Base-by-base conservation (phyloP, 2,888 invertebrate species). In the Drosophila acutilabella region DNA sequence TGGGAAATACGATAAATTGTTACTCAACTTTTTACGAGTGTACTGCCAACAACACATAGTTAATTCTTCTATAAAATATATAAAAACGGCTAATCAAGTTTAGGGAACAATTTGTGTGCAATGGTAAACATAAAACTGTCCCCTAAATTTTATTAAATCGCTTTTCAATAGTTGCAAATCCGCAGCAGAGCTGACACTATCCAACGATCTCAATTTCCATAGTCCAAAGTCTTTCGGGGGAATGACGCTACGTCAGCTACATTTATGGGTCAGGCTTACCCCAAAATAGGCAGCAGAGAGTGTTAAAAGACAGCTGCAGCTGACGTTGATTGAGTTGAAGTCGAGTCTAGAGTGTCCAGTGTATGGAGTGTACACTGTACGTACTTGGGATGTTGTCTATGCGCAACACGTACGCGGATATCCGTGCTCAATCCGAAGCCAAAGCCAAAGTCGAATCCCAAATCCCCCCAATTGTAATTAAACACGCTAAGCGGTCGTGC, bases 361-460 rank as follows among this genome's bases (percentile, higher is more conserved):
- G 58, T 48, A 53, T 45, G 30, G 54, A 26, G 53, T 33, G 50
- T 50, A 11, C 26, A 54, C 30, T 30, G 30, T 30, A 30, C 30
- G 30, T 30, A 30, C 30, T 30, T 30, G 30, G 30, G 44, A 6
- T 50, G 58, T 67, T 75, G 62, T 20, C 68, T 64, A 85, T 80
- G 86, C 86, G 68, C 64, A 62, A 74, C 89, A 89, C 89, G 89
- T 89, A 81, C 78, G 75, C 89, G 89, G 89, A 89, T 89, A 80
- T 89, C 89, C 89, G 89, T 81, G 81, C 83, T 66, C 81, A 86
- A 83, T 85, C 64, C 56, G 33, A 23, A 53, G 16, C 26, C 20
- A 20, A 20, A 20, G 20, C 20, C 20, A 20, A 20, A 20, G 20
- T 4, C 74, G 69, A 65, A 70, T 66, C 68, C 79, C 77, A 71